Percentiles rank a stretch among this genome's conserved stretches.
Evolutionary conservation across 2,113 vertebrate genomes (phyloP).

Genomic region (Bubo blakistoni): DNA sequence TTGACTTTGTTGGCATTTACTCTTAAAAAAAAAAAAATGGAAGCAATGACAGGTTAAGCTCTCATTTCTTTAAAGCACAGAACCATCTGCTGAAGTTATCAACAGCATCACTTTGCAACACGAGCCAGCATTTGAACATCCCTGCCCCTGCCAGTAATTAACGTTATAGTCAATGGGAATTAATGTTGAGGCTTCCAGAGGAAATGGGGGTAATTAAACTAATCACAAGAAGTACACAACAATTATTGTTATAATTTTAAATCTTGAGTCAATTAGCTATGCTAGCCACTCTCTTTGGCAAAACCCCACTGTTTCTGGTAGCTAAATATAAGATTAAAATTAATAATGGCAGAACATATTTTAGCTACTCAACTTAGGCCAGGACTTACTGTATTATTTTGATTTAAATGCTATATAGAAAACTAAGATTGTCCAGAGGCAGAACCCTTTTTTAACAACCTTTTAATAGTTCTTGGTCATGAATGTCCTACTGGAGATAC

Average conservation of each 20-base stretch:
- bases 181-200: conserved; percentile 20
- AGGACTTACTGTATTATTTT: background rate
- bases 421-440: background rate
- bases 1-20: background rate
- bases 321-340: conserved; percentile 4
- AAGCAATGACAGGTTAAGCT: background rate
- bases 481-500: background rate
- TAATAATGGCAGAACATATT: background rate
- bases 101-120: background rate
- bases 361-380: background rate
- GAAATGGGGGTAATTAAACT: conserved; percentile 58
- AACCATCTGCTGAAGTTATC: background rate
- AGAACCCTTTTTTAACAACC: background rate
- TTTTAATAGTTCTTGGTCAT: background rate
- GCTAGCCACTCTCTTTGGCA: conserved; percentile 21
- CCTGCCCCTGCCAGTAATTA: background rate
- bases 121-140: background rate
- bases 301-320: background rate
- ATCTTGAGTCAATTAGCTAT: conserved; percentile 14
- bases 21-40: background rate
- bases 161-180: conserved; percentile 27
- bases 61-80: background rate
- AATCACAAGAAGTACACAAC: conserved; percentile 36
- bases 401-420: background rate
- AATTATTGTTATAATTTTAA: conserved; percentile 46